Evolutionary conservation across 2,113 vertebrate species (phyloP).

Genomic region (Otus sunia): DNA sequence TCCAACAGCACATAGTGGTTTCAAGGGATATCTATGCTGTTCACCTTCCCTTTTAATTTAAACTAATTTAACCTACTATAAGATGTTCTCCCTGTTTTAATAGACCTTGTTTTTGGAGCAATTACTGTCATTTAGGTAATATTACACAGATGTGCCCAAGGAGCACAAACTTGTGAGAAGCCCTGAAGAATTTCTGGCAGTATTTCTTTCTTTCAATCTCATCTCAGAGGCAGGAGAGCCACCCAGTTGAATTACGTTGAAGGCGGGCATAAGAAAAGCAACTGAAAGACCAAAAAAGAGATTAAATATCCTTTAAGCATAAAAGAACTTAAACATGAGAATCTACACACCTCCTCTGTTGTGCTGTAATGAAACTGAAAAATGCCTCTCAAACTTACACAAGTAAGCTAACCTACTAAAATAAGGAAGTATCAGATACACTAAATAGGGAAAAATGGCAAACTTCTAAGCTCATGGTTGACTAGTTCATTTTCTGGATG

Average conservation of each 20-base stretch:
- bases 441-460: not conserved
- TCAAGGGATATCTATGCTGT: not conserved
- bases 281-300: not conserved
- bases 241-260: not conserved
- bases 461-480: not conserved
- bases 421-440: not conserved
- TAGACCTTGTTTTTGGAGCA: not conserved
- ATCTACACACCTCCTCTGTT: not conserved
- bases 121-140: slow-evolving; percentile 11
- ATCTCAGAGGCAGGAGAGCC: not conserved
- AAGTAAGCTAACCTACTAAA: not conserved
- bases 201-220: not conserved
- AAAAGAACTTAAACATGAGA: not conserved
- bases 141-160: not conserved
- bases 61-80: not conserved
- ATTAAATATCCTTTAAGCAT: not conserved
- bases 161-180: not conserved
- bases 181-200: not conserved
- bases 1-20: not conserved
- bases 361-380: not conserved
- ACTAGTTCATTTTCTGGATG: not conserved
- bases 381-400: not conserved
- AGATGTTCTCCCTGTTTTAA: not conserved
- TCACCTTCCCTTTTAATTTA: not conserved
- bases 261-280: not conserved